Conservation (phyloP, 2,888 invertebrate species). For the Clivina fossor region DNA sequence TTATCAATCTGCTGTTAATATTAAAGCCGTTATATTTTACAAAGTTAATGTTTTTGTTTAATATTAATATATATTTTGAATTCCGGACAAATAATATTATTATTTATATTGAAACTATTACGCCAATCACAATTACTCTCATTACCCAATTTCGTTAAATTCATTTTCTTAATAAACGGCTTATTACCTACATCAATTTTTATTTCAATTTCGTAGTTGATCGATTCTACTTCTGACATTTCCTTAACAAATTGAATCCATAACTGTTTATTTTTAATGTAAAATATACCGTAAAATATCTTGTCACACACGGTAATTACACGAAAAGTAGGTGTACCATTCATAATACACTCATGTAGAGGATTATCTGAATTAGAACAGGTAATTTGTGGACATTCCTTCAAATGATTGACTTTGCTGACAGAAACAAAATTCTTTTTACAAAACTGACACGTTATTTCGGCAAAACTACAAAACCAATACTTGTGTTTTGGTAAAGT, state of each 20-base stretch:
- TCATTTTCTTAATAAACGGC: too few species aligned
- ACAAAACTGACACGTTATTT: slow-evolving; percentile 11
- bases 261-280: not conserved
- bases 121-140: slow-evolving; percentile 4
- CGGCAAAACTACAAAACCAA: slow-evolving; percentile 2
- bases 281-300: slow-evolving; percentile 5
- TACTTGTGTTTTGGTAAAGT: slow-evolving; percentile 2
- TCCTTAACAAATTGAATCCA: too few species aligned
- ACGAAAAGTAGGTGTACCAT: not conserved
- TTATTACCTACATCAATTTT: not conserved
- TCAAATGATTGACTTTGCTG: slow-evolving; percentile 3
- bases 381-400: not conserved
- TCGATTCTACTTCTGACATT: too few species aligned
- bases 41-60: too few species aligned
- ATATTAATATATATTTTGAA: too few species aligned
- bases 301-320: not conserved
- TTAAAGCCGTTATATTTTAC: too few species aligned
- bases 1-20: too few species aligned
- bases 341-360: not conserved
- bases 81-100: too few species aligned
- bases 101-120: too few species aligned
- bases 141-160: too few species aligned
- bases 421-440: not conserved
- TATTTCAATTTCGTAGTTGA: not conserved
- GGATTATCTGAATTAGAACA: not conserved